These are phyloP conservation scores for Amphiprion clarkii DNA, from an alignment of 2,797 vertebrate species.

Conservation along the genomic window DNA sequence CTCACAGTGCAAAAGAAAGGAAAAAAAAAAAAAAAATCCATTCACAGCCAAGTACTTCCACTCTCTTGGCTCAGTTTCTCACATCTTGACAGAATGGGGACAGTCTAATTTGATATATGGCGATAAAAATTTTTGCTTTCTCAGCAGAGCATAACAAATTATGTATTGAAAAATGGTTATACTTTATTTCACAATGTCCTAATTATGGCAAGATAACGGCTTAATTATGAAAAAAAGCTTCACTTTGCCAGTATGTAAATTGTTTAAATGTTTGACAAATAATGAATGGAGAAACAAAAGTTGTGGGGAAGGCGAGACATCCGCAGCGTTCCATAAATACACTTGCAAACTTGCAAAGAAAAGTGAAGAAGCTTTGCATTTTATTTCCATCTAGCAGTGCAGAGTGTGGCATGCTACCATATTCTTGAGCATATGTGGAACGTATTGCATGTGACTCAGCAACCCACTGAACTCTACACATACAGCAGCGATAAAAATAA, in stretches of 20 bases:
- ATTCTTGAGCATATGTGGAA: slow-evolving; percentile 34
- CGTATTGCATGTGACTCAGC: slow-evolving; percentile 32
- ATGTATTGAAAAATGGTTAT: slow-evolving; percentile 76
- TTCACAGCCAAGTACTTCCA: slow-evolving; percentile 69
- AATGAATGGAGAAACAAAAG: slow-evolving; percentile 31
- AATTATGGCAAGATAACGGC: slow-evolving; percentile 76
- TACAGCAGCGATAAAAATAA: slow-evolving; percentile 5
- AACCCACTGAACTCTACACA: slow-evolving; percentile 7
- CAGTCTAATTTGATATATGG: slow-evolving; percentile 86
- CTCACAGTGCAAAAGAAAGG: slow-evolving; percentile 39
- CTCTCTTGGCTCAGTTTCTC: slow-evolving; percentile 71
- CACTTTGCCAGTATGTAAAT: slow-evolving; percentile 52
- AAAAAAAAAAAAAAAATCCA: slow-evolving; percentile 56
- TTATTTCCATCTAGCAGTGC: neutral
- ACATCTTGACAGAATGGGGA: slow-evolving; percentile 85
- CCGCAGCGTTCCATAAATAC: slow-evolving; percentile 6
- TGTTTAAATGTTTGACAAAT: slow-evolving; percentile 58
- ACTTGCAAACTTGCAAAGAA: slow-evolving; percentile 2
- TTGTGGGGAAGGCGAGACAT: slow-evolving; percentile 7
- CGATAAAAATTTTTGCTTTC: slow-evolving; percentile 79
- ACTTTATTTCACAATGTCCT: slow-evolving; percentile 78
- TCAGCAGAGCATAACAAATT: slow-evolving; percentile 82
- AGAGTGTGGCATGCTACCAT: slow-evolving; percentile 1
- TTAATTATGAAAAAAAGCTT: slow-evolving; percentile 68
- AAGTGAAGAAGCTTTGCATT: slow-evolving; percentile 4